A percentile compares a stretch with the other conserved stretches of the same genome.
Evolutionary conservation across 2,113 vertebrate species (phyloP).

Genomic region (Elephantulus edwardii): DNA sequence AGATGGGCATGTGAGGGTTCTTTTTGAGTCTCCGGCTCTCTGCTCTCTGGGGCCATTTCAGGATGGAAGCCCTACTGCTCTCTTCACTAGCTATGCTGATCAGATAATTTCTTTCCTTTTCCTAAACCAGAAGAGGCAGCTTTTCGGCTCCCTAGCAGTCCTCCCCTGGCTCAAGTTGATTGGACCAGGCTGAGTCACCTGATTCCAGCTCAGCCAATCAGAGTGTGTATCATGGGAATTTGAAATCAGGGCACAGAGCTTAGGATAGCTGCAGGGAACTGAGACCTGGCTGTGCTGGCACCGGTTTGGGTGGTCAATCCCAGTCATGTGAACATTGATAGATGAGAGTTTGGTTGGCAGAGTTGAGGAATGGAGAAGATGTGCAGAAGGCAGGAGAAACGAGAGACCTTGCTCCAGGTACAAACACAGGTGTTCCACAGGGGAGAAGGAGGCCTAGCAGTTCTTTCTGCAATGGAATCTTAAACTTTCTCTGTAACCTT

Average conservation of each 20-base stretch:
- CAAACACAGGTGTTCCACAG: not conserved
- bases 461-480: constrained; percentile 4
- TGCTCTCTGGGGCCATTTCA: not conserved
- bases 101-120: not conserved
- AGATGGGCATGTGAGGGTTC: not conserved
- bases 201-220: constrained; percentile 46
- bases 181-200: constrained; percentile 37
- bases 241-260: constrained; percentile 6
- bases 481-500: not conserved
- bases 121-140: not conserved
- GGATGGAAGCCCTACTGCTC: not conserved
- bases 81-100: no score
- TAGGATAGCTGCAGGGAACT: not conserved
- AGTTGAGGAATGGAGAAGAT: not conserved
- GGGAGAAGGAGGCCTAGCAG: not conserved
- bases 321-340: not conserved
- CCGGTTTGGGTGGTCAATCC: not conserved
- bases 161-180: not conserved
- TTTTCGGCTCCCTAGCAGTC: not conserved
- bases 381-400: not conserved
- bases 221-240: constrained; percentile 18
- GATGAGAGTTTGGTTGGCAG: not conserved
- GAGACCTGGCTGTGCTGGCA: not conserved
- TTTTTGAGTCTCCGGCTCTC: not conserved
- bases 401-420: not conserved